These are phyloP conservation scores for Callimico goeldii DNA, from an alignment of 2,797 vertebrate species.

Conservation along the genomic window DNA sequence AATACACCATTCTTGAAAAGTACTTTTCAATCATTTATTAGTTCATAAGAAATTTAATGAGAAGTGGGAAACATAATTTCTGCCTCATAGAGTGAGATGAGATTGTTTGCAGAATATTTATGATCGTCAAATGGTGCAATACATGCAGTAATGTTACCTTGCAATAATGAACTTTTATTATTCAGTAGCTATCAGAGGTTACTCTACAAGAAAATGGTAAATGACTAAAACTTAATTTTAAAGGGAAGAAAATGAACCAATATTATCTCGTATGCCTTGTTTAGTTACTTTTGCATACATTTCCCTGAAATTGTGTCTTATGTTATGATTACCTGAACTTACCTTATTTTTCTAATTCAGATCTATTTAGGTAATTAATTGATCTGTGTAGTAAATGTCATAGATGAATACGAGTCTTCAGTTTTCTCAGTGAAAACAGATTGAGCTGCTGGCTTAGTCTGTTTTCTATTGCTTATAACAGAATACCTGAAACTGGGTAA, in stretches of 20 bases:
- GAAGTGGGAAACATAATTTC: slow-evolving; percentile 59
- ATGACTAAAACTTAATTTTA: slow-evolving; percentile 61
- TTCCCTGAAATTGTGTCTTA: slow-evolving; percentile 69
- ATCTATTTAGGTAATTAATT: slow-evolving; percentile 84
- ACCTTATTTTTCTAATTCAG: slow-evolving; percentile 76
- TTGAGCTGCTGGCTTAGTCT: slow-evolving; percentile 57
- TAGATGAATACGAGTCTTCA: slow-evolving; percentile 76
- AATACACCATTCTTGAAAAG: not conserved
- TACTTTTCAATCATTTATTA: slow-evolving; percentile 67
- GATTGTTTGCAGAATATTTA: slow-evolving; percentile 67
- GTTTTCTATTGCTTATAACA: not conserved
- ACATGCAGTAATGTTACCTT: slow-evolving; percentile 23
- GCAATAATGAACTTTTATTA: slow-evolving; percentile 55
- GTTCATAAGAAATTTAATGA: slow-evolving; percentile 70
- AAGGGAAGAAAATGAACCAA: slow-evolving; percentile 16
- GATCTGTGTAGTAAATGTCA: slow-evolving; percentile 80
- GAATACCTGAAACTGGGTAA: not conserved
- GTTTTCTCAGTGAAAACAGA: slow-evolving; percentile 81
- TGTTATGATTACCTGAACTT: slow-evolving; percentile 80
- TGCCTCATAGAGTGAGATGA: slow-evolving; percentile 50
- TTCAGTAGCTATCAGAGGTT: slow-evolving; percentile 22
- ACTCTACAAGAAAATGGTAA: slow-evolving; percentile 28
- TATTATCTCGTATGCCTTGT: not conserved
- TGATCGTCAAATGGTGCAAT: slow-evolving; percentile 14
- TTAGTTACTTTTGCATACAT: not conserved